These are phyloP conservation scores for Martes martes DNA, from an alignment of 2,113 vertebrate species.

Conservation along the genomic window DNA sequence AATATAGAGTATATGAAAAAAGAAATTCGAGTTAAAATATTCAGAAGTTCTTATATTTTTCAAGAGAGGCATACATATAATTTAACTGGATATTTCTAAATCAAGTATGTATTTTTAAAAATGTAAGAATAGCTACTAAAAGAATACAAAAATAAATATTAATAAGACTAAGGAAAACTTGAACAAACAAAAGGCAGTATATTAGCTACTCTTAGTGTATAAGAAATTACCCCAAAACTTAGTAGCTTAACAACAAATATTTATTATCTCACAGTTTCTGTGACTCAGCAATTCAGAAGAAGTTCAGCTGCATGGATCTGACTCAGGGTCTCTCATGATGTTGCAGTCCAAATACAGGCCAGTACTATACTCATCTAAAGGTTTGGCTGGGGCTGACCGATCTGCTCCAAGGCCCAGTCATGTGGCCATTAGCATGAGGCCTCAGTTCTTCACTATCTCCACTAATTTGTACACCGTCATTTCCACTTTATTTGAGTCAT, in stretches of 20 bases:
- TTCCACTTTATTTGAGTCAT: not conserved
- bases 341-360: too few relatives aligned
- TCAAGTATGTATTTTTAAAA: not conserved
- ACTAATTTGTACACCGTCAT: not conserved
- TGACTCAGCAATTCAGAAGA: not conserved
- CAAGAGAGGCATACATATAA: not conserved
- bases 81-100: not conserved
- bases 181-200: not conserved
- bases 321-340: not conserved
- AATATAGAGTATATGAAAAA: not conserved
- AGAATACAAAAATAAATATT: not conserved
- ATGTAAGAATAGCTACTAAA: too few relatives aligned
- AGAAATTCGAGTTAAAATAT: not conserved
- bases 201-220: not conserved
- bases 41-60: not conserved
- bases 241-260: not conserved
- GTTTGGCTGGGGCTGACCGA: not conserved
- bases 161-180: not conserved
- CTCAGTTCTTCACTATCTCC: not conserved
- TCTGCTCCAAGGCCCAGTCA: not conserved
- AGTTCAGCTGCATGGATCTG: not conserved
- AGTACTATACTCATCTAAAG: not conserved
- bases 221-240: not conserved
- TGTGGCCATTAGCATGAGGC: not conserved
- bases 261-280: not conserved